phyloP scores from a whole-genome alignment of 2,888 invertebrate genomes.

The Synanthedon andrenaeformis region DNA sequence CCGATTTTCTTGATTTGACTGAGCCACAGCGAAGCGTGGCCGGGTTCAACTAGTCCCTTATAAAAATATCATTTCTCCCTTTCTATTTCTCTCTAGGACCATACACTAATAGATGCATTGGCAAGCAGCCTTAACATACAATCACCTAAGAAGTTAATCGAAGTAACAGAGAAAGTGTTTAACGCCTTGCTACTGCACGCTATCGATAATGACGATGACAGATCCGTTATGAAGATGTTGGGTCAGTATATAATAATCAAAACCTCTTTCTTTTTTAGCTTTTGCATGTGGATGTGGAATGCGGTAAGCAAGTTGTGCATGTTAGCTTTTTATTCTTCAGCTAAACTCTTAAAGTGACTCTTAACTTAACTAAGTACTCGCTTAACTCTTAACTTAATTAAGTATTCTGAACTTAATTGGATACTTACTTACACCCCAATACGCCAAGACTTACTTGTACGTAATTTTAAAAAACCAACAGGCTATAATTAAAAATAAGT shows the following conservation, averaged over 20 bases:
- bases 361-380: no score
- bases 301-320: background rate
- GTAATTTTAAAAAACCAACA: no score
- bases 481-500: no score
- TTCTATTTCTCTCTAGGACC: slow-evolving; percentile 35
- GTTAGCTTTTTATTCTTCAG: background rate
- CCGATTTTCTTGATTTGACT: no score
- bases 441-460: no score
- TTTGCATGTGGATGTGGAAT: background rate
- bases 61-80: background rate
- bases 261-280: background rate
- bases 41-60: no score
- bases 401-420: no score
- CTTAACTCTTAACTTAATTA: no score
- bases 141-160: slow-evolving; percentile 49
- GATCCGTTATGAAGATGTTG: slow-evolving; percentile 41
- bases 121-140: slow-evolving; percentile 68
- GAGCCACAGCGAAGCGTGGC: no score
- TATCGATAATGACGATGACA: slow-evolving; percentile 42
- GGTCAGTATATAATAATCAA: slow-evolving; percentile 22
- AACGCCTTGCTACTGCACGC: slow-evolving; percentile 47
- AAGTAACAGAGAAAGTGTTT: slow-evolving; percentile 51
- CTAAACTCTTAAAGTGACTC: no score
- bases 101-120: slow-evolving; percentile 67
- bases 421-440: no score